A percentile compares a stretch with the other conserved stretches of the same genome.
phyloP scores from a whole-genome alignment of 92 coral and sea anemone genomes.

The Plumapathes pennacea region DNA sequence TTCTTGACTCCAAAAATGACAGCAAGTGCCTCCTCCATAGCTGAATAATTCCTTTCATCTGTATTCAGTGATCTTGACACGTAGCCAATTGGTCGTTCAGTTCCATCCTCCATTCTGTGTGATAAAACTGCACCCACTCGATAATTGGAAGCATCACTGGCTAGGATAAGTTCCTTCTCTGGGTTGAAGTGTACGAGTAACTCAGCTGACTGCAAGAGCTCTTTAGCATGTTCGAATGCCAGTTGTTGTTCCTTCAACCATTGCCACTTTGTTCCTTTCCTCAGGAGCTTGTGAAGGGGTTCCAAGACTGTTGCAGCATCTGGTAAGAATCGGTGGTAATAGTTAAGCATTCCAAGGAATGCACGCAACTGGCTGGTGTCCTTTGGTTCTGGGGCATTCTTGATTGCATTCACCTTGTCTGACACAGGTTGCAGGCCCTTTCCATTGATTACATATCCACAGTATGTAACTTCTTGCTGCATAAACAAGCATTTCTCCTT shows the following conservation, averaged over 20 bases:
- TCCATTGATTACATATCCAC: slow-evolving; percentile 48
- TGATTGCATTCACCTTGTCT: slow-evolving; percentile 55
- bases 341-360: slow-evolving; percentile 46
- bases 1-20: slow-evolving; percentile 36
- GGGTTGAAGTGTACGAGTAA: slow-evolving; percentile 34
- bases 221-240: slow-evolving; percentile 39
- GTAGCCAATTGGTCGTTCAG: slow-evolving; percentile 33
- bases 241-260: slow-evolving; percentile 22
- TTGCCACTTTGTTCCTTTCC: slow-evolving; percentile 24
- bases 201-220: slow-evolving; percentile 34
- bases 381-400: slow-evolving; percentile 49
- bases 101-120: slow-evolving; percentile 24
- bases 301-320: slow-evolving; percentile 17
- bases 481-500: slow-evolving; percentile 42
- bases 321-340: slow-evolving; percentile 25
- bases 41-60: slow-evolving; percentile 40
- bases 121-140: slow-evolving; percentile 50
- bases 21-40: slow-evolving; percentile 32
- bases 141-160: slow-evolving; percentile 38
- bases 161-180: slow-evolving; percentile 14
- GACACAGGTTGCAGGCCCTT: slow-evolving; percentile 46
- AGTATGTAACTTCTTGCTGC: slow-evolving; percentile 47
- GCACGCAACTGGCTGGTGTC: slow-evolving; percentile 50
- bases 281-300: slow-evolving; percentile 36
- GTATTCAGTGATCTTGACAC: slow-evolving; percentile 25